Evolutionary conservation across 30 jellyfish, hydroid and myxozoan genomes (phyloP), one percentile per base, ranked within the genome.

Genomic region (Nemopilema nomurai): DNA sequence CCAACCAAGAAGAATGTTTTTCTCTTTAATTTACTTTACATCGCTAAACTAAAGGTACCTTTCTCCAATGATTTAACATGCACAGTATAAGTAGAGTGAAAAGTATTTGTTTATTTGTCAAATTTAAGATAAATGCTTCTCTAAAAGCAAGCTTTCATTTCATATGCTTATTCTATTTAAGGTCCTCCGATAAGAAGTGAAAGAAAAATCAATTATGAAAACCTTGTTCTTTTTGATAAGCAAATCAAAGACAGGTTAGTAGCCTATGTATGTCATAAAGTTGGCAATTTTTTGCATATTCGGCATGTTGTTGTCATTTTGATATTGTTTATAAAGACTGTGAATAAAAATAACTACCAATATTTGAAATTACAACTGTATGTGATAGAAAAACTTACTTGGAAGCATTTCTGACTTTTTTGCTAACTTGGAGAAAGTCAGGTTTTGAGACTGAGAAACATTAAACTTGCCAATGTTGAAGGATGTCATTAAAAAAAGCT

Each of bases 101-200:
- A 3, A 3, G 6, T 13, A 41, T 41, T 41, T 41, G n/a, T n/a
- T 41, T 41, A 41, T 41, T 41, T 41, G 57, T 13, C 13, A 6
- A 6, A 41, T 41, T 13, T 41, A 41, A 3, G 13, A 13, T 41
- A 41, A 41, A 41, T 3, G 6, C 57, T 3, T 6, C 9, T 13
- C 57, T n/a, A n/a, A n/a, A n/a, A 41, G 57, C 13, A 41, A 6
- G 13, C 13, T 41, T 41, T 13, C 6, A 3, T 41, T 41, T 41
- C 57, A 41, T 41, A 41, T 41, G 13, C 13, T 41, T 28, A 3
- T 27, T 57, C 41, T 24, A 1, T 52, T 71, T 30, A 0, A 83
- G 91, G 70, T 78, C 91, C 91, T 9, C 91, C 91, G 22, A 71
- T 83, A 28, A 64, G 62, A 9, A 62, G 32, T 65, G 65, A 31